These are phyloP conservation scores for Grammatotria lemairii DNA, from an alignment of 2,113 vertebrate species.

Conservation along the genomic window DNA sequence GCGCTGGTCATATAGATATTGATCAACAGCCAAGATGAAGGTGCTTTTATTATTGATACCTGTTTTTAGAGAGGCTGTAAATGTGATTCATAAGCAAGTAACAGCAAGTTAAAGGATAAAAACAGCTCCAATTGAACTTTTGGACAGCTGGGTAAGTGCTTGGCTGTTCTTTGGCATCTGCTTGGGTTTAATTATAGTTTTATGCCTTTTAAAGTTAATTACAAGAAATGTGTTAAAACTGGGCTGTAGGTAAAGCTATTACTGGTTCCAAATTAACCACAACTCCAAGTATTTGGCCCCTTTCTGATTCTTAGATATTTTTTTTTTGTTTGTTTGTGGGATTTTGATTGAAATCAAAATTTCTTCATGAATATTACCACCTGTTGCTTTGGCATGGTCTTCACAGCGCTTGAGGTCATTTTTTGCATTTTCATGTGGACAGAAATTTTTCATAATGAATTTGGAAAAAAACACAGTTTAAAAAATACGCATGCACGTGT, in stretches of 20 bases:
- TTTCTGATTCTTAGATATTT: not conserved
- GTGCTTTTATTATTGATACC: conserved; percentile 17
- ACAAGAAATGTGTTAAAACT: not conserved
- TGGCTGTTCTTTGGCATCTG: not conserved
- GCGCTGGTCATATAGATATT: not conserved
- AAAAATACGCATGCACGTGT: not conserved
- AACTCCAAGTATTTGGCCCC: not conserved
- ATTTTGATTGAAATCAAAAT: not conserved
- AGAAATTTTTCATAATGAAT: not conserved
- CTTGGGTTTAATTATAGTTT: not conserved
- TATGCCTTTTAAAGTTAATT: not conserved
- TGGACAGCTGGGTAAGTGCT: not conserved
- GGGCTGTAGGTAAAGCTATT: not conserved
- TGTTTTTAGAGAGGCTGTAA: not conserved
- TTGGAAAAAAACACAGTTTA: not conserved
- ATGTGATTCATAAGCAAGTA: conserved; percentile 9
- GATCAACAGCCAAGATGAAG: conserved; percentile 9
- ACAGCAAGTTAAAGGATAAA: not conserved
- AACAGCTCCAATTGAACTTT: not conserved
- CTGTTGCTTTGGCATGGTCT: not conserved
- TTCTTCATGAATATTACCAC: not conserved
- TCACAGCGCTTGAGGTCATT: not conserved
- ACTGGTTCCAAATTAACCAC: not conserved
- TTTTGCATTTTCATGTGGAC: not conserved
- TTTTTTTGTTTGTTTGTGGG: not conserved